phyloP scores from a whole-genome alignment of 2,888 invertebrate species.

The Leptinotarsa juncta region DNA sequence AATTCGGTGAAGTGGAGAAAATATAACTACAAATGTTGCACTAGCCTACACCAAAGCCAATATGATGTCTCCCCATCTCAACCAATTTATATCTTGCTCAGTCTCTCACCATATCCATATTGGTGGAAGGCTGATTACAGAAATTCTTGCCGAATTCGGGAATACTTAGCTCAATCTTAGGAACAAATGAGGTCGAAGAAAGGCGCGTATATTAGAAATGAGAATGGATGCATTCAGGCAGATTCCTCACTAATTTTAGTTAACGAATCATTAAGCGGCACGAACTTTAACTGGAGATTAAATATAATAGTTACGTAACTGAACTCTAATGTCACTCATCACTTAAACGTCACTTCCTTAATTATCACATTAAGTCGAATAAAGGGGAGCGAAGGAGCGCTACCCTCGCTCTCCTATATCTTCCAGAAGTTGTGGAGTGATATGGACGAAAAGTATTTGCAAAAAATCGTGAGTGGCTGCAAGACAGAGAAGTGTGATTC shows the following conservation, averaged over 20 bases:
- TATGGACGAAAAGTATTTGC: not conserved
- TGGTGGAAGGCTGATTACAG: slow-evolving; percentile 30
- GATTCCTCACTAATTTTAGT: slow-evolving; percentile 59
- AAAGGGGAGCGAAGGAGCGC: slow-evolving; percentile 38
- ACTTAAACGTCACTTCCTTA: slow-evolving; percentile 65
- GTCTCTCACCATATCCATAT: not conserved
- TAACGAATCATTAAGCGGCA: slow-evolving; percentile 65
- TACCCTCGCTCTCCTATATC: slow-evolving; percentile 5
- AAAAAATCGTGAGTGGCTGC: not conserved
- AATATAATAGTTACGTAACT: slow-evolving; percentile 66
- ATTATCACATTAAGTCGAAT: slow-evolving; percentile 63
- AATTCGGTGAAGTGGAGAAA: too few relatives aligned
- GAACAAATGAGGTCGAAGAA: slow-evolving; percentile 56
- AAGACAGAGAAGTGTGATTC: not conserved
- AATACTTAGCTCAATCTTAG: slow-evolving; percentile 48
- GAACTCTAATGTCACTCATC: slow-evolving; percentile 66
- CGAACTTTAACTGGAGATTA: slow-evolving; percentile 66
- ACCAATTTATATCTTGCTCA: slow-evolving; percentile 7
- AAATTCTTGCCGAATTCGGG: slow-evolving; percentile 43
- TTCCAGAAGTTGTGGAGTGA: slow-evolving; percentile 6
- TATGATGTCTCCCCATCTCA: not conserved
- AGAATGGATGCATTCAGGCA: slow-evolving; percentile 57
- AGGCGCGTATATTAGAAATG: slow-evolving; percentile 50
- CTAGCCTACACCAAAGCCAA: not conserved
- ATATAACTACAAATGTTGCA: too few relatives aligned